Conservation (phyloP, 2,888 invertebrate species). For the Hybos culiciformis region DNA sequence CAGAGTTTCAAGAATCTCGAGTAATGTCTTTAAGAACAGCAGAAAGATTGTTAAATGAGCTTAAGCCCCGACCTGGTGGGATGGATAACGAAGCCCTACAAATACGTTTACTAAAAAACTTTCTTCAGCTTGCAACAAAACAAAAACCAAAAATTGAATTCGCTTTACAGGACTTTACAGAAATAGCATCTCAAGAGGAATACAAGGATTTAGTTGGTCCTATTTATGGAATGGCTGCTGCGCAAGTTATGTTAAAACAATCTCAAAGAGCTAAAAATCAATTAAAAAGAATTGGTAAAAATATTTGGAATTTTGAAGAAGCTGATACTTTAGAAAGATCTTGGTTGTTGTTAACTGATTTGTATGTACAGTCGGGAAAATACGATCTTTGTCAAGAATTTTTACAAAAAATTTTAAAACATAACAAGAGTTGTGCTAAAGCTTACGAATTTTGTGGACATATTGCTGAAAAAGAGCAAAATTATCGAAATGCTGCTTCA, state of each 20-base stretch:
- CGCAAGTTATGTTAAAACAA: conserved; percentile 70
- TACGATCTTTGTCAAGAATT: conserved; percentile 76
- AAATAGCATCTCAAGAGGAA: conserved; percentile 56
- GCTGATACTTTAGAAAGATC: conserved; percentile 91
- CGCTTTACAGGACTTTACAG: conserved; percentile 65
- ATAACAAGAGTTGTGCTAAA: conserved; percentile 77
- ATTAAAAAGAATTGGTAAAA: conserved; percentile 73
- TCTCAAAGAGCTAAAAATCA: conserved; percentile 84
- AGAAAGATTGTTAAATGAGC: conserved; percentile 54
- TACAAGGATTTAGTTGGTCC: conserved; percentile 71
- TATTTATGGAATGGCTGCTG: conserved; percentile 70
- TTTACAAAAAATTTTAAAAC: conserved; percentile 58
- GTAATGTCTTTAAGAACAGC: conserved; percentile 71
- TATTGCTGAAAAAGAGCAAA: conserved; percentile 84
- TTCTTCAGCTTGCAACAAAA: conserved; percentile 68
- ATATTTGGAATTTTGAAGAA: conserved; percentile 86
- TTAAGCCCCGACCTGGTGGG: conserved; percentile 46
- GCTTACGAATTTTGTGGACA: conserved; percentile 77
- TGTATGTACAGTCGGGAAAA: conserved; percentile 70
- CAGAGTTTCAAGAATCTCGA: conserved; percentile 53
- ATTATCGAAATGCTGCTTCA: conserved; percentile 68
- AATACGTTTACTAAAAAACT: conserved; percentile 61
- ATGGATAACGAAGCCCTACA: conserved; percentile 51
- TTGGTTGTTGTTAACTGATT: conserved; percentile 88
- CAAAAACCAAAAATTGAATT: conserved; percentile 73